Percentiles rank a stretch among this genome's conserved stretches.
Conservation (phyloP, 2,113 vertebrate genomes). For the Cyanistes caeruleus region DNA sequence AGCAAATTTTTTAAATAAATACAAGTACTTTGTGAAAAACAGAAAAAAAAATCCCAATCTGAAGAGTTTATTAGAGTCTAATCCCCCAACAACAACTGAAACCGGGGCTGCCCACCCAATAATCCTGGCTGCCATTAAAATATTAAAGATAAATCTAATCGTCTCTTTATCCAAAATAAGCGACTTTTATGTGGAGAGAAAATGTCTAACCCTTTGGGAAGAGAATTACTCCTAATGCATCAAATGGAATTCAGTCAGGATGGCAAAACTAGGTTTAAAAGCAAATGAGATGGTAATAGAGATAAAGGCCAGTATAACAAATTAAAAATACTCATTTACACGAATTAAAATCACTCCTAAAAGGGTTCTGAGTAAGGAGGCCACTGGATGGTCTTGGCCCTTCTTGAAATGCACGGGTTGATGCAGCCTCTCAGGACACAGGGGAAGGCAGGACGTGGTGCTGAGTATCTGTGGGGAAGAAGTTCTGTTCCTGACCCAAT, state of each 20-base stretch:
- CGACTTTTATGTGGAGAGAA: slow-evolving; percentile 83
- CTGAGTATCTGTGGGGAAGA: not conserved
- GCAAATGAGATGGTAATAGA: slow-evolving; percentile 83
- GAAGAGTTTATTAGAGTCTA: slow-evolving; percentile 84
- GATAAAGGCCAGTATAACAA: slow-evolving; percentile 82
- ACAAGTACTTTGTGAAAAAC: slow-evolving; percentile 77
- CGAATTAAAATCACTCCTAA: slow-evolving; percentile 78
- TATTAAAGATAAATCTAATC: slow-evolving; percentile 89
- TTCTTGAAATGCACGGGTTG: not conserved
- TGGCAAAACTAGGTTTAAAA: slow-evolving; percentile 80
- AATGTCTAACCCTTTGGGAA: slow-evolving; percentile 80
- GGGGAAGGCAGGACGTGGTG: not conserved
- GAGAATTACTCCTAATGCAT: slow-evolving; percentile 85
- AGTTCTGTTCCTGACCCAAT: not conserved
- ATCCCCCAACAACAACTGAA: slow-evolving; percentile 75
- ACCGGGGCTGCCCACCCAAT: slow-evolving; percentile 75
- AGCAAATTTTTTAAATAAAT: slow-evolving; percentile 77
- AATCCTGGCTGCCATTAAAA: slow-evolving; percentile 87
- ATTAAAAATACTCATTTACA: slow-evolving; percentile 85
- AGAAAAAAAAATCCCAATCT: slow-evolving; percentile 73
- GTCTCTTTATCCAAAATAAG: slow-evolving; percentile 88
- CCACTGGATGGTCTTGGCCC: slow-evolving; percentile 44
- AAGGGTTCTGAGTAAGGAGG: slow-evolving; percentile 64
- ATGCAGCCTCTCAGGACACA: not conserved
- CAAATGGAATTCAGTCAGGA: slow-evolving; percentile 81